Evolutionary conservation across 2,888 invertebrate genomes (phyloP).

Genomic region (Julus scandinavius): DNA sequence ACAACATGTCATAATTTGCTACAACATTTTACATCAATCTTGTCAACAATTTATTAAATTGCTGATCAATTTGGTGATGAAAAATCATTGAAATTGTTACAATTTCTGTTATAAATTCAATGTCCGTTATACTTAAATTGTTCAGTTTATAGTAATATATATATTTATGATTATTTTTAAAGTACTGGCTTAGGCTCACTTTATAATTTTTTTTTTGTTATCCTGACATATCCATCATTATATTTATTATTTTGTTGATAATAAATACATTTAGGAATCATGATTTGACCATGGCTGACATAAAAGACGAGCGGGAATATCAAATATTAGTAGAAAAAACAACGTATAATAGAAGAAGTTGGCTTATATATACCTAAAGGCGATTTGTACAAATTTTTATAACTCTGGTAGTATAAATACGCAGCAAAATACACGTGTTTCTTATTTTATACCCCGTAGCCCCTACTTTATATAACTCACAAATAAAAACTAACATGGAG

Average conservation of each 20-base stretch:
- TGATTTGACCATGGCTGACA: constrained; percentile 28
- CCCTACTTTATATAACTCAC: background rate
- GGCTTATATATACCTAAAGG: background rate
- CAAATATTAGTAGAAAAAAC: constrained; percentile 5
- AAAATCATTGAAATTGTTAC: too few relatives aligned
- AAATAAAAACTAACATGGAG: background rate
- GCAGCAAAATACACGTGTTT: constrained; percentile 1
- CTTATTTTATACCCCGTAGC: background rate
- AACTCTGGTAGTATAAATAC: background rate
- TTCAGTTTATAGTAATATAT: background rate
- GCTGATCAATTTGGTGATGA: too few relatives aligned
- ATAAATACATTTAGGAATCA: constrained; percentile 24
- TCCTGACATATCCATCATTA: background rate
- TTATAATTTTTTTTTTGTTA: too few relatives aligned
- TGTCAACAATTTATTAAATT: too few relatives aligned
- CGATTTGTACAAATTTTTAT: constrained; percentile 5
- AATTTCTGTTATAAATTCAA: too few relatives aligned
- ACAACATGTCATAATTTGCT: too few relatives aligned
- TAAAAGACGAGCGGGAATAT: constrained; percentile 23
- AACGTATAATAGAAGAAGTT: background rate
- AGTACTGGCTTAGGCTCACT: background rate
- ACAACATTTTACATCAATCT: too few relatives aligned
- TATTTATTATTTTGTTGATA: constrained; percentile 1
- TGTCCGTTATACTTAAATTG: too few relatives aligned
- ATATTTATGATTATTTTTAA: background rate